Percentiles rank a stretch among this genome's conserved stretches.
phyloP scores from a whole-genome alignment of 2,797 vertebrate species.

The Carcharodon carcharias region DNA sequence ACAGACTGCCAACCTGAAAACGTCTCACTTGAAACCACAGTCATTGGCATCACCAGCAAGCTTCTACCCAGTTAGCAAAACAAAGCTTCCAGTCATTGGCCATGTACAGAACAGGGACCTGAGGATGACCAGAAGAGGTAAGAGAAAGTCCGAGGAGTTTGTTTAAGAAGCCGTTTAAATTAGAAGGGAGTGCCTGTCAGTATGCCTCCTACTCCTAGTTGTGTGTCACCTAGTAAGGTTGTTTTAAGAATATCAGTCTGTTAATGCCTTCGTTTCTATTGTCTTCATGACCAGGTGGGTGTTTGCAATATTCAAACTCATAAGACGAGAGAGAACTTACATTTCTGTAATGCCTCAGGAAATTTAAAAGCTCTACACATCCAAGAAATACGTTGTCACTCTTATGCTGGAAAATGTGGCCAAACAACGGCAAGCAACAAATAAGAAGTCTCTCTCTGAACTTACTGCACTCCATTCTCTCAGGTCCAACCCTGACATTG shows the following conservation, averaged over 20 bases:
- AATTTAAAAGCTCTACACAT: not conserved
- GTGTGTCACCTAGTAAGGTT: not conserved
- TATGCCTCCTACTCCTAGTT: no score
- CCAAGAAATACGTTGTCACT: not conserved
- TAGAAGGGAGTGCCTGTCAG: not conserved
- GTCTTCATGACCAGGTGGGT: not conserved
- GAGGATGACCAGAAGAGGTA: not conserved
- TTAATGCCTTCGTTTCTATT: not conserved
- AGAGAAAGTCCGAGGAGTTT: not conserved
- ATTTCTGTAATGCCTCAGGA: not conserved
- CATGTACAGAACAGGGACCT: not conserved
- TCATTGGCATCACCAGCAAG: not conserved
- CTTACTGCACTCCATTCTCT: no score
- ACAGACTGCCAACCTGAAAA: not conserved
- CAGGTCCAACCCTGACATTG: no score
- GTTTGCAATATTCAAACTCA: not conserved
- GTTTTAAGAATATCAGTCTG: not conserved
- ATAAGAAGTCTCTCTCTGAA: no score
- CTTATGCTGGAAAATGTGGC: not conserved
- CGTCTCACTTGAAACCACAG: not conserved
- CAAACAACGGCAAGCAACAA: not conserved
- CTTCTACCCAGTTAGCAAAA: not conserved
- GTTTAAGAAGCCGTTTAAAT: not conserved
- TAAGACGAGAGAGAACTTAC: not conserved
- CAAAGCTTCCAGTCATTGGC: not conserved